A percentile compares a stretch with the other conserved stretches of the same genome.
These are phyloP conservation scores for Chironomus riparius DNA, from an alignment of 2,888 invertebrate genomes.

Conservation along the genomic window DNA sequence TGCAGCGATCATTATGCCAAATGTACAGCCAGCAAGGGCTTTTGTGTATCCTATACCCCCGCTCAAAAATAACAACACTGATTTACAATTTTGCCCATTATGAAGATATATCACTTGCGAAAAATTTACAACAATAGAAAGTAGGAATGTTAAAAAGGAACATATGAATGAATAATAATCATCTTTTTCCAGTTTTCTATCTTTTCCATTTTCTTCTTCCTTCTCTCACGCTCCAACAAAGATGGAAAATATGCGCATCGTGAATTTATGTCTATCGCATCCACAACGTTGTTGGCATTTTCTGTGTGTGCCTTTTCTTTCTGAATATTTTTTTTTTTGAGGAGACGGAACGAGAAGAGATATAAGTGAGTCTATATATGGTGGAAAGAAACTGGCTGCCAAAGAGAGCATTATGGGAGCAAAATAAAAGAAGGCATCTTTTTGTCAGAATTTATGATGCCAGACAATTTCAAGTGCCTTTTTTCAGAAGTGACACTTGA, in stretches of 20 bases:
- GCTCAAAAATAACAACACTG: no score
- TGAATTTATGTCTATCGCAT: constrained; percentile 12
- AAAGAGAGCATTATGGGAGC: no score
- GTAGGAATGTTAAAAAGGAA: constrained; percentile 2
- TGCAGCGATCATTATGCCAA: no score
- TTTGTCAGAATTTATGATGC: constrained; percentile 11
- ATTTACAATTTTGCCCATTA: neutral
- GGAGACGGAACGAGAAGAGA: no score
- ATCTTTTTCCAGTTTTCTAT: neutral
- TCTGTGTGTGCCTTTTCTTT: neutral
- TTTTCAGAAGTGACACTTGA: constrained; percentile 12
- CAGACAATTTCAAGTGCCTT: constrained; percentile 19
- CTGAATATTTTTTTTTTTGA: no score
- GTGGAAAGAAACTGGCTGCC: no score
- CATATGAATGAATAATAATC: constrained; percentile 25
- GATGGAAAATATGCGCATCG: constrained; percentile 18
- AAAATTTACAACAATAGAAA: neutral
- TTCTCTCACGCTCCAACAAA: neutral
- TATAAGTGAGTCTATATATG: no score
- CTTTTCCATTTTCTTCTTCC: neutral
- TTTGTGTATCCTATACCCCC: no score
- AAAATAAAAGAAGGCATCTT: neutral
- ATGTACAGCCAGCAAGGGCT: no score
- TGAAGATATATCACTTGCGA: constrained; percentile 19
- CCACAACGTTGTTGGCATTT: neutral